A percentile compares a stretch with the other conserved stretches of the same genome.
Evolutionary conservation across 2,797 vertebrate genomes (phyloP).

Genomic region (Gymnocypris eckloni): DNA sequence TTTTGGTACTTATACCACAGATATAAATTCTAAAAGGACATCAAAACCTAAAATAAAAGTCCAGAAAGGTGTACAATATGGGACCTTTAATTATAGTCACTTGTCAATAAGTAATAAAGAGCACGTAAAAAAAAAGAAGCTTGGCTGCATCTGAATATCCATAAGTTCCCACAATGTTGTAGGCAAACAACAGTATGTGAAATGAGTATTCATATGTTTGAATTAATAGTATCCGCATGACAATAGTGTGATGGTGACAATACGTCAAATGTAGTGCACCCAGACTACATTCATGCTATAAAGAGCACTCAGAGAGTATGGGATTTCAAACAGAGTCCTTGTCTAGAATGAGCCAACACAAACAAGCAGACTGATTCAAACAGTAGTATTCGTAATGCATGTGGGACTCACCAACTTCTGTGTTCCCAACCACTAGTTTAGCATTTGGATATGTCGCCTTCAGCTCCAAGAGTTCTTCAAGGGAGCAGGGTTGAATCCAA

Average conservation of each 20-base stretch:
- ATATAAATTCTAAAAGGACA: no score
- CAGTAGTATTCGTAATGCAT: background rate
- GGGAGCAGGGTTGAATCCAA: constrained; percentile 87
- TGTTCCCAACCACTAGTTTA: constrained; percentile 93
- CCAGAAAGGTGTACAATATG: no score
- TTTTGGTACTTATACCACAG: no score
- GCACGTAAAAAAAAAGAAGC: background rate
- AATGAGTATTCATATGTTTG: background rate
- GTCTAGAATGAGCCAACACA: background rate
- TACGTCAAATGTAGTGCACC: background rate
- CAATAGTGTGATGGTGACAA: background rate
- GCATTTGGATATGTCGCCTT: constrained; percentile 84
- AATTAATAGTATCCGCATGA: background rate
- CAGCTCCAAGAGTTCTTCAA: constrained; percentile 82
- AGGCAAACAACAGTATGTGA: background rate
- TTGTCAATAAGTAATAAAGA: no score
- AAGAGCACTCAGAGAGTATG: background rate
- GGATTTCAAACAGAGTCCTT: background rate
- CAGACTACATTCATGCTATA: background rate
- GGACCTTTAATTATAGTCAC: no score
- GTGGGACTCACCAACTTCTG: constrained; percentile 89
- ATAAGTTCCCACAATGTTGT: background rate
- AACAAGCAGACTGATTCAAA: background rate
- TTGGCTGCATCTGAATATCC: background rate
- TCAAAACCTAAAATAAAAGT: no score